A percentile compares a stretch with the other conserved stretches of the same genome.
phyloP scores from a whole-genome alignment of 2,797 vertebrate genomes.

The Lutjanus argentimaculatus region DNA sequence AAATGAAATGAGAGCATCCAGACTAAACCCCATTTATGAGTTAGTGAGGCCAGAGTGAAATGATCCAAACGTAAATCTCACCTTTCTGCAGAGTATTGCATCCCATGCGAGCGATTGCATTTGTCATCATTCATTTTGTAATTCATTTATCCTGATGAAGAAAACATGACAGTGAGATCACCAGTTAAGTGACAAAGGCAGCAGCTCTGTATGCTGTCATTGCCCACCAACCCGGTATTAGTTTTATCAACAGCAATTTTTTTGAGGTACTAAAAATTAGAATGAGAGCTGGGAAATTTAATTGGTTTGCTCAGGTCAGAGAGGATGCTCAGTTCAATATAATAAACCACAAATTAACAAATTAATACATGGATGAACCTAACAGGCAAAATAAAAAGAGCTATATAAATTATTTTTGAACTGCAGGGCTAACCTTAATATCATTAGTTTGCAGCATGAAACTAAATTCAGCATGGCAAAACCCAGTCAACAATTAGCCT shows the following conservation, averaged over 20 bases:
- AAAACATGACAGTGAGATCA: not conserved
- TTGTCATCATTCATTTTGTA: slow-evolving; percentile 26
- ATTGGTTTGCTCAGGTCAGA: not conserved
- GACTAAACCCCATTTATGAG: no score
- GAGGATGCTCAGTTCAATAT: not conserved
- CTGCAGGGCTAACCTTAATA: not conserved
- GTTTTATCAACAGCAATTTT: not conserved
- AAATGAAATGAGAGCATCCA: no score
- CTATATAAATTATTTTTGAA: not conserved
- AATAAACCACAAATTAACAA: not conserved
- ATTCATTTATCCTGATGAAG: slow-evolving; percentile 11
- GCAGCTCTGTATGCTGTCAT: not conserved
- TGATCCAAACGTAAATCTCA: no score
- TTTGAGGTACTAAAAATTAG: not conserved
- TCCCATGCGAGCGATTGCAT: not conserved
- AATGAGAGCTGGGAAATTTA: not conserved
- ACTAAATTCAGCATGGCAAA: not conserved
- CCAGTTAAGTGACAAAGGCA: not conserved
- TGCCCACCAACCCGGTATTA: not conserved
- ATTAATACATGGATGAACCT: not conserved
- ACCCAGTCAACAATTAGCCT: not conserved
- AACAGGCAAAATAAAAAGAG: not conserved
- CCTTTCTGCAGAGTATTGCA: not conserved
- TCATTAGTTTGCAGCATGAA: not conserved
- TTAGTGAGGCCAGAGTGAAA: no score